phyloP scores from a whole-genome alignment of 1,140 invertebrate genomes.

The Theocolax elegans region DNA sequence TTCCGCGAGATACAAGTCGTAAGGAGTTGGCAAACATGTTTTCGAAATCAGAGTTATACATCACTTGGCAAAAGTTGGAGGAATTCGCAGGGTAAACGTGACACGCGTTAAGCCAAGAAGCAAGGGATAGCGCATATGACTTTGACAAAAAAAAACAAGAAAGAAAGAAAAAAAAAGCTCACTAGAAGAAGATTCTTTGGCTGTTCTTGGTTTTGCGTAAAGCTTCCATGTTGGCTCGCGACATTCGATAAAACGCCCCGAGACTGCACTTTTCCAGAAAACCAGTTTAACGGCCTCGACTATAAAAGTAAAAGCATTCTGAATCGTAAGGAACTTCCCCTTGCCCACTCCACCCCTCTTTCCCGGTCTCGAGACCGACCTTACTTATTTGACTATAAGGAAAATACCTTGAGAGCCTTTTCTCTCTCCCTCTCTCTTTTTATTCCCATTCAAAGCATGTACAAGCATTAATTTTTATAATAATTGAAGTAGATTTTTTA shows the following conservation, averaged over 20 bases:
- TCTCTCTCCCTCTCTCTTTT: too few species aligned
- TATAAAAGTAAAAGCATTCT: constrained; percentile 50
- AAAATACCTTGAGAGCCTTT: constrained; percentile 15
- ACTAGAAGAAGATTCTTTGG: constrained; percentile 11
- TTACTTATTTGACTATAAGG: neutral
- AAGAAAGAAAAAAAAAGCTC: neutral
- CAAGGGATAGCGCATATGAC: neutral
- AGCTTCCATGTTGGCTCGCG: constrained; percentile 16
- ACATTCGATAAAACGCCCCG: constrained; percentile 42
- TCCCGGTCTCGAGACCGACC: too few species aligned
- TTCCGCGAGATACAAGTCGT: too few species aligned
- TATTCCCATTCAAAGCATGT: constrained; percentile 16
- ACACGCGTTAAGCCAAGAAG: neutral
- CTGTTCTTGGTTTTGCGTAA: constrained; percentile 12
- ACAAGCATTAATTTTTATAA: constrained; percentile 1
- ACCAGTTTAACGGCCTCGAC: constrained; percentile 44
- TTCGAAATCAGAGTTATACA: too few species aligned
- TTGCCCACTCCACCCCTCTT: too few species aligned
- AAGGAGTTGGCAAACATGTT: too few species aligned
- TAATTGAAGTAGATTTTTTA: neutral
- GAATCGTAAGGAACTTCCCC: constrained; percentile 32
- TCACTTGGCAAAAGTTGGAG: too few species aligned
- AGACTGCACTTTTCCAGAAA: constrained; percentile 40
- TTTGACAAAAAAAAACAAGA: neutral
- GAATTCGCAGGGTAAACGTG: too few species aligned